Evolutionary conservation across 2,113 vertebrate species (phyloP), one percentile per base, ranked within the genome.

Genomic region (Edolisoma coerulescens): DNA sequence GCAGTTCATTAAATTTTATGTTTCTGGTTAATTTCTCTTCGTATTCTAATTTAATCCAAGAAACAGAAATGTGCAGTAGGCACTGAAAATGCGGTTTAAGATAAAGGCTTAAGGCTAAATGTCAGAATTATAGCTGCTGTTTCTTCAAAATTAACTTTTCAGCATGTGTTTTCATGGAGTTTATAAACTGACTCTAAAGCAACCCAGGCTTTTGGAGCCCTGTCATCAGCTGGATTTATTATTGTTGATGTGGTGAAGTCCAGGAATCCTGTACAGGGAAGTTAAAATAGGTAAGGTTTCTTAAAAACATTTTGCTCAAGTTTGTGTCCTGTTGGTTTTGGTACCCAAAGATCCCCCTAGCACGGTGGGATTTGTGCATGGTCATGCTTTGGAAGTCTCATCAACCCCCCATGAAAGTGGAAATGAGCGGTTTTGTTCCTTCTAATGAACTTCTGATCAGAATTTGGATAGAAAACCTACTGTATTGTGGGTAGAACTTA

Each of bases 1-100:
- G 76, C 26, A 91, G 78, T 89, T 94, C 90, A 91, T 85, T 86
- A 83, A 86, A 84, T 77, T 69, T 44, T 47, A n/a, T 79, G n/a
- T 45, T 81, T 93, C 81, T 94, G 9, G 4, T 89, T 84, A 71
- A 44, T 39, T 75, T 94, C 65, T 33, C 18, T 11, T 87, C 30
- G 22, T 42, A 74, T 76, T 82, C 41, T 76, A 84, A 65, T 89
- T 90, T 74, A 65, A 90, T 61, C 68, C 79, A 73, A 64, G 59
- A 89, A 69, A 69, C 23, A 67, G 13, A 41, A 82, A 59, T 76
- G 59, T 50, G 41, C 24, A n/a, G 21, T 60, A 44, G 30, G 13
- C 28, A 42, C 33, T 90, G 74, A 77, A 95, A 47, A 27, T 37
- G 13, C 1, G 9, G 76, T 73, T 93, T 68, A 83, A 96, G 69